Base-by-base conservation (phyloP, 2,888 invertebrate genomes). In the Mechanitis messenoides region DNA sequence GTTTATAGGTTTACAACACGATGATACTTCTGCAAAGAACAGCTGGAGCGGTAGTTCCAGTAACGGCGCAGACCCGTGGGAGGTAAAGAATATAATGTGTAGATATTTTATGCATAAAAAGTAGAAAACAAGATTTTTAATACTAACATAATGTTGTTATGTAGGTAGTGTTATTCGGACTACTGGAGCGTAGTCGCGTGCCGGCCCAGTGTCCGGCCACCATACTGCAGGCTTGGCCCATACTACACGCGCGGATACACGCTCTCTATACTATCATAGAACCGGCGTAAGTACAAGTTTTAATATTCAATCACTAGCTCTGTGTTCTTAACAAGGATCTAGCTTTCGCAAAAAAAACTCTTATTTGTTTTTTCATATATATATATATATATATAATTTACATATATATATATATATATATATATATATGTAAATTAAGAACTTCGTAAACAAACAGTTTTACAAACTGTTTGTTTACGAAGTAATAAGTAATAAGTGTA, bases 231-330 rank as follows among this genome's bases (percentile, higher is more conserved):
- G 96, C 98, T 3, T 99, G 99, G 99, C 97, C 98, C 0, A 95
- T 98, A 62, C 94, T 98, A 35, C 98, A 96, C 87, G 94, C 95
- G 0, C 92, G 99, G 70, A 93, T 99, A 59, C 97, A 96, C 73
- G 95, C 97, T 0, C 91, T 99, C 2, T 98, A 96, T 83, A 94
- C 95, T 50, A 96, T 98, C 61, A 95, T 99, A 20, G 99, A 99
- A 90, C 98, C 97, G 6, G 95, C 96, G 96, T 96, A 83, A 93
- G 94, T 91, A 67, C 6, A 20, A 53, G 7, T 50, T 45, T 33
- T 38, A 55, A 11, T 33, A 2, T 33, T 20, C 3, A 33, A 11
- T 33, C 54, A 53, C 45, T 66, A 45, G 20, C 20, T 20, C 20
- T 20, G 20, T 20, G 20, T 20, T 20, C 20, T 20, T 20, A 20